Conservation (phyloP, 2,113 vertebrate species). For the Piliocolobus tephrosceles region DNA sequence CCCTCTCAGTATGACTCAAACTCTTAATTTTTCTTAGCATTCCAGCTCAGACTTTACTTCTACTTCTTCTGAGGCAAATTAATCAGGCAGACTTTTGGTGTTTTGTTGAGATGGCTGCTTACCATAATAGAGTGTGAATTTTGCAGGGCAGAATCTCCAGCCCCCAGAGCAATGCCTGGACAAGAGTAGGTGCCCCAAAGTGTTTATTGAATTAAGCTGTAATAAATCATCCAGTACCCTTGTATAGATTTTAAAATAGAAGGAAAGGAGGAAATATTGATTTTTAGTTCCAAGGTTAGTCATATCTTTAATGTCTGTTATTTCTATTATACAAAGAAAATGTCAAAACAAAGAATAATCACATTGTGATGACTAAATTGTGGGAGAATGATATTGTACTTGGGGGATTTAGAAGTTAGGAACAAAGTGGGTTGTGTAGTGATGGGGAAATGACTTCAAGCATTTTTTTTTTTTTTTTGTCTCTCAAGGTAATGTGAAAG, state of each 20-base stretch:
- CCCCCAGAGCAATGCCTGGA: neutral
- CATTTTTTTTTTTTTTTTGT: neutral
- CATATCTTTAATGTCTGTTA: constrained; percentile 34
- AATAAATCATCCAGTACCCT: neutral
- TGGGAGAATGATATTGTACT: neutral
- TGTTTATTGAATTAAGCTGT: neutral
- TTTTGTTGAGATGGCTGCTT: neutral
- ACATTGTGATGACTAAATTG: constrained; percentile 19
- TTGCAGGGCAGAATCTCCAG: neutral
- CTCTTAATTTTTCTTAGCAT: neutral
- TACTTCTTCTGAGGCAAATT: neutral
- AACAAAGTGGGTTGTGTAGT: neutral
- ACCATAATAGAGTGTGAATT: neutral
- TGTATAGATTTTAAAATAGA: constrained; percentile 29
- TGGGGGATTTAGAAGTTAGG: constrained; percentile 8
- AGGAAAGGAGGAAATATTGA: constrained; percentile 13
- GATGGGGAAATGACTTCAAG: neutral
- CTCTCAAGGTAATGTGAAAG: neutral
- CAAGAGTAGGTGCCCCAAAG: neutral
- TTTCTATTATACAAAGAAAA: constrained; percentile 20
- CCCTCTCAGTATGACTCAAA: neutral
- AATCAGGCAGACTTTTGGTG: neutral
- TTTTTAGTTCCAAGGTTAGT: constrained; percentile 31
- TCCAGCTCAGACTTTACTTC: neutral
- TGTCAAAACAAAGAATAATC: constrained; percentile 58